Evolutionary conservation across 2,113 vertebrate genomes (phyloP).

Genomic region (Circaetus gallicus): DNA sequence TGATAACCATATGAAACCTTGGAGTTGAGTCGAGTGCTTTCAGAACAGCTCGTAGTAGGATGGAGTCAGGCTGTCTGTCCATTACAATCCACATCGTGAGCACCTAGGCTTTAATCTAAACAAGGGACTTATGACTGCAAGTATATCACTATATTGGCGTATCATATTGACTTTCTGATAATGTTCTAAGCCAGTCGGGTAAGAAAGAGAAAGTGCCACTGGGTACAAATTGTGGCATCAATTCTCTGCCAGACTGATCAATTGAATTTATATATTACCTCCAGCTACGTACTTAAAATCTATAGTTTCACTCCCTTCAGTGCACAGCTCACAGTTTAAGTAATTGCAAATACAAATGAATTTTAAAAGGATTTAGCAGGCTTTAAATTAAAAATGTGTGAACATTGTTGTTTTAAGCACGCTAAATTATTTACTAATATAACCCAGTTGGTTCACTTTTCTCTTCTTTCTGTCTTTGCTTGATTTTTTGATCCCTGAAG

Average conservation of each 20-base stretch:
- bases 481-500: conserved; percentile 17
- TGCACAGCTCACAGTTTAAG: conserved; percentile 68
- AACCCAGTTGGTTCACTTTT: conserved; percentile 33
- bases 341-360: conserved; percentile 75
- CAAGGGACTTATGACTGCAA: conserved; percentile 66
- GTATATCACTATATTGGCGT: conserved; percentile 75
- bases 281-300: conserved; percentile 76
- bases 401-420: conserved; percentile 72
- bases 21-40: conserved; percentile 63
- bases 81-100: conserved; percentile 60
- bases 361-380: conserved; percentile 71
- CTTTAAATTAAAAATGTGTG: conserved; percentile 76
- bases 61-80: conserved; percentile 87
- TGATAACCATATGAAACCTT: conserved; percentile 67
- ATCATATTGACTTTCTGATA: conserved; percentile 83
- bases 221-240: conserved; percentile 81
- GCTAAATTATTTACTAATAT: conserved; percentile 74
- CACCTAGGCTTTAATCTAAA: conserved; percentile 72
- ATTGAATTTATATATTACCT: conserved; percentile 83
- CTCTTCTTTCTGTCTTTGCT: conserved; percentile 10
- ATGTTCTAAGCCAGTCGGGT: conserved; percentile 76
- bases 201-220: conserved; percentile 78
- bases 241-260: conserved; percentile 84
- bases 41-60: conserved; percentile 3
- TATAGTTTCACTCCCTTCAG: conserved; percentile 72